These are phyloP conservation scores for Tinea trinotella DNA, from an alignment of 2,888 invertebrate genomes.

Conservation along the genomic window DNA sequence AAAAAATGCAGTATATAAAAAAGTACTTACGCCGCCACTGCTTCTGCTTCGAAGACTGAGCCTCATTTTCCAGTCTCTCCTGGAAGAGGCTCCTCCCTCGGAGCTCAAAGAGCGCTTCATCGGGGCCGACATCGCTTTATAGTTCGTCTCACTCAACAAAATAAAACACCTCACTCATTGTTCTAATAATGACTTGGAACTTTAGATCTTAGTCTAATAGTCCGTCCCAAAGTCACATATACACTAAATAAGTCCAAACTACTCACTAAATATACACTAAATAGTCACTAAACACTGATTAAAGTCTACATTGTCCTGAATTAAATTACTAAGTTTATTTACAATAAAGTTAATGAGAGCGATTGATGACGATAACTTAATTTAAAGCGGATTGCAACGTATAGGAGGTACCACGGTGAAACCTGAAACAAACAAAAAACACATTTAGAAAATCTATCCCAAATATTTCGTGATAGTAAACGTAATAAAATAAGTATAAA, in stretches of 20 bases:
- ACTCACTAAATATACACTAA: neutral
- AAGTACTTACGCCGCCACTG: slow-evolving; percentile 67
- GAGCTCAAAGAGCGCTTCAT: slow-evolving; percentile 79
- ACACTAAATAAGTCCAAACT: neutral
- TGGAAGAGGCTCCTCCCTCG: slow-evolving; percentile 70
- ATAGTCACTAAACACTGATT: no score
- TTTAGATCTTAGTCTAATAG: neutral
- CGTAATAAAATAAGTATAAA: no score
- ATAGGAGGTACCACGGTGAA: neutral
- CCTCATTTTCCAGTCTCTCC: slow-evolving; percentile 81
- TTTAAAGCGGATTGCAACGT: neutral
- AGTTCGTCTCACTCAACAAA: neutral
- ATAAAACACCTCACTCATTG: neutral
- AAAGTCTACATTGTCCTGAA: neutral
- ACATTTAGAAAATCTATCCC: no score
- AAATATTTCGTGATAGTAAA: no score
- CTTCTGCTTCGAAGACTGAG: slow-evolving; percentile 81
- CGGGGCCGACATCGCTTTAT: slow-evolving; percentile 46
- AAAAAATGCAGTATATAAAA: no score
- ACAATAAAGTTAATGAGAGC: neutral
- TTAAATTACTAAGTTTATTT: neutral
- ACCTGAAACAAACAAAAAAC: neutral
- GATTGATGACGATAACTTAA: neutral
- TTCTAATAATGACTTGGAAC: neutral
- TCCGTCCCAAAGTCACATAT: neutral